Evolutionary conservation across 2,888 invertebrate genomes (phyloP), one percentile per base, ranked within the genome.

Genomic region (Branchipolynoe longqiensis): DNA sequence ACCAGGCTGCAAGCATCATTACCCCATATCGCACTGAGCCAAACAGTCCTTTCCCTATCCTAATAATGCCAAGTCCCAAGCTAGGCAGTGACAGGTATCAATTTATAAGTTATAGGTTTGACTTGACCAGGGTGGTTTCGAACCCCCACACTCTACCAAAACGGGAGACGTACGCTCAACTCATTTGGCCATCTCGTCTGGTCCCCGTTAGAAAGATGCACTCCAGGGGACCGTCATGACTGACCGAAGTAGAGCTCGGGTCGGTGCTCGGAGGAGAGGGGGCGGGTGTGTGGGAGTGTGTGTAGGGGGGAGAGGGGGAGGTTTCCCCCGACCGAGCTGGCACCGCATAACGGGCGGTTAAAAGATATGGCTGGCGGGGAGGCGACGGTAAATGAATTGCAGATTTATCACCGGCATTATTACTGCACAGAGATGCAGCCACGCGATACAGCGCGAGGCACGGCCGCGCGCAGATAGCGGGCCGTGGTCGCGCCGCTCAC

Each of bases 301-400:
- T 25, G 62, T n/a, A 25, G 59, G 25, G 59, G 59, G 59, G 25
- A 31, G 25, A 31, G 62, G 62, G 14, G 62, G 62, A 12, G 62
- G 59, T 25, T 14, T 25, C 25, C 28, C 25, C 28, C 1, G 62
- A 48, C 48, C 48, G 8, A 18, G 48, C 48, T 8, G 58, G 33
- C 38, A 69, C 38, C 69, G 38, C 69, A 69, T 69, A 69, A 69
- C 38, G 18, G 38, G 69, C 3, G 69, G 69, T 69, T 12, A 38
- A 25, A 18, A 1, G 69, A 69, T 69, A 69, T n/a, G n/a, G 56
- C 69, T 22, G 69, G 18, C 69, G 4, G 18, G 22, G 69, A 4
- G 33, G 69, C 69, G 38, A 69, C 38, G 69, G 69, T 69, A 69
- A 69, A 69, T 69, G 69, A 69, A 69, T 69, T 69, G 69, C 69